Evolutionary conservation across 1,140 invertebrate species (phyloP).

Genomic region (Papilio polytes): DNA sequence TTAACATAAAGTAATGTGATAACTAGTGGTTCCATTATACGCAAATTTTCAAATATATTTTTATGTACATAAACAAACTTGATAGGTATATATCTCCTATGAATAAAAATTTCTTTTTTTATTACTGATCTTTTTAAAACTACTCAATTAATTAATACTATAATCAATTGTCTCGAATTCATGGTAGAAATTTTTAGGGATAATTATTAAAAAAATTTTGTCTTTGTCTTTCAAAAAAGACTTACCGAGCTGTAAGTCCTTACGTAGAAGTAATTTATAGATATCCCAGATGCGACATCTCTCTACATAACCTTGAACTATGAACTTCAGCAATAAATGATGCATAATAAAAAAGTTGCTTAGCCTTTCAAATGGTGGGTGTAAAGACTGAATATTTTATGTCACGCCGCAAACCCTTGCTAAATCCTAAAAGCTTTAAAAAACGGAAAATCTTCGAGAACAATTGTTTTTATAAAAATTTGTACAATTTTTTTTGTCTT

Average conservation of each 20-base stretch:
- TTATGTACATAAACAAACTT: too few species aligned
- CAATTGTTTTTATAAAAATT: not conserved
- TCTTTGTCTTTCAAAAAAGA: too few species aligned
- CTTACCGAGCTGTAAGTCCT: too few species aligned
- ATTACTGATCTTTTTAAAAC: too few species aligned
- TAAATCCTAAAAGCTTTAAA: constrained; percentile 15
- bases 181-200: too few species aligned
- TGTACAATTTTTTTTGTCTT: not conserved
- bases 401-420: constrained; percentile 14
- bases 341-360: constrained; percentile 20
- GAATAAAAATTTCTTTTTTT: too few species aligned
- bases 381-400: constrained; percentile 22
- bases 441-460: not conserved
- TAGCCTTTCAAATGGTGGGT: constrained; percentile 17
- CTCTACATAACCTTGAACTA: not conserved
- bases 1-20: not conserved
- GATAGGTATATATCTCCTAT: too few species aligned
- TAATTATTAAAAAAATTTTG: too few species aligned
- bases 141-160: too few species aligned
- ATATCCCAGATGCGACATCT: not conserved
- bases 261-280: not conserved
- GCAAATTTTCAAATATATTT: too few species aligned
- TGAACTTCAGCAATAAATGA: constrained; percentile 19
- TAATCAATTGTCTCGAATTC: too few species aligned
- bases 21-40: too few species aligned